These are phyloP conservation scores for Tetramorium alpestre DNA, from an alignment of 1,140 invertebrate species.

Conservation along the genomic window DNA sequence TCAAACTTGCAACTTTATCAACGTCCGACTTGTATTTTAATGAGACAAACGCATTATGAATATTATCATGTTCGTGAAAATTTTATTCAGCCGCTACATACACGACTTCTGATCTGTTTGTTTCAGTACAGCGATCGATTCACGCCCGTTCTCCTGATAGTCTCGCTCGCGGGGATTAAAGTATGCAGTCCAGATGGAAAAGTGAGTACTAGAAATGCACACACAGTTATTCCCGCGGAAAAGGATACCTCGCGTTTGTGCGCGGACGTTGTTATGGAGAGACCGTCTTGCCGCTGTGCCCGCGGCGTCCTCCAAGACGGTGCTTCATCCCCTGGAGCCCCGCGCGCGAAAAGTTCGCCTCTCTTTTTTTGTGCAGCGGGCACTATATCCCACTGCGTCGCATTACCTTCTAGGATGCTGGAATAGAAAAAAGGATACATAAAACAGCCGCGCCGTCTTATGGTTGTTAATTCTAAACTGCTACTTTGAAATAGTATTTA, in stretches of 20 bases:
- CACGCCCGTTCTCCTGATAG: conserved; percentile 90
- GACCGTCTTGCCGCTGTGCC: conserved; percentile 15
- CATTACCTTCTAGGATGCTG: neutral
- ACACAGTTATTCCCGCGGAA: neutral
- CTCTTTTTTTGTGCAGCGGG: neutral
- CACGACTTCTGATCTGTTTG: conserved; percentile 74
- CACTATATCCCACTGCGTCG: neutral
- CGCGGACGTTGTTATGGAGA: conserved; percentile 15
- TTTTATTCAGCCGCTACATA: conserved; percentile 36
- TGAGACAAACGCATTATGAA: neutral
- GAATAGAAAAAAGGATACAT: neutral
- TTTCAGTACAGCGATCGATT: conserved; percentile 88
- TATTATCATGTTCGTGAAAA: neutral
- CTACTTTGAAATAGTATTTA: neutral
- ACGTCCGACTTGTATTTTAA: neutral
- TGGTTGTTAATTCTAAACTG: neutral
- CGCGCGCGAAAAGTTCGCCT: conserved; percentile 20
- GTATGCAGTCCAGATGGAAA: conserved; percentile 93
- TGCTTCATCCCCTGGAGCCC: conserved; percentile 4
- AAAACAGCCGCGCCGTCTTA: neutral
- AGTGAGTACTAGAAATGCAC: conserved; percentile 85
- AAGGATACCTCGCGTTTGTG: conserved; percentile 26
- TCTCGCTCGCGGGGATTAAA: conserved; percentile 92
- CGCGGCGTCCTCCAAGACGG: conserved; percentile 25
- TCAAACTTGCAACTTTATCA: neutral